Base-by-base conservation (phyloP, 2,113 vertebrate species). In the Noturus placidus region DNA sequence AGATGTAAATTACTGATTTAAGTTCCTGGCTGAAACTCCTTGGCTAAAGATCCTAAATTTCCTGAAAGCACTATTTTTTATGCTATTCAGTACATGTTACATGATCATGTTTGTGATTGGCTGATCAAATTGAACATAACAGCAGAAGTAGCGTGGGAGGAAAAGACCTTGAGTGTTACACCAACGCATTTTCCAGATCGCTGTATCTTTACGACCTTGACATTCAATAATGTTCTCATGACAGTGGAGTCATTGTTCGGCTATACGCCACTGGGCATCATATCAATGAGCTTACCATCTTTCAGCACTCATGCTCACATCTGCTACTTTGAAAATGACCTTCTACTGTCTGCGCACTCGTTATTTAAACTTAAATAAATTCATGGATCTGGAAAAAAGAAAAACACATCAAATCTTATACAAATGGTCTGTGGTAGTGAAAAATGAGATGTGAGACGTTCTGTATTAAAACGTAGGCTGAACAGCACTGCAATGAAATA, bases 161-260 rank as follows among this genome's bases (percentile, higher is more conserved):
- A 88, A 86, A 89, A 0, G 86, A 89, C 93, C 93, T 93, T 92
- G 90, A 92, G 91, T 25, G 50, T 89, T 85, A 89, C 88, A 90
- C 82, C 90, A 89, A 91, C 91, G 83, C 92, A 84, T 94, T 93
- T 94, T 94, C 93, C 92, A 93, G 91, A 92, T 86, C 90, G 63
- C 38, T 72, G n/a, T 78, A 83, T 93, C 77, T 94, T 92, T 93
- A 91, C 91, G 90, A 92, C 94, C 93, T 94, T 94, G 93, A 94
- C 92, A 93, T 94, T 93, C 77, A 93, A 82, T 90, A 91, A 91
- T 92, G 90, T 93, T 90, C 91, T 92, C 90, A 90, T 92, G 92
- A 92, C 92, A 92, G 92, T 87, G 89, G 89, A 84, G 92, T 91
- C 88, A 91, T 89, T 89, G 92, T 94, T 93, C 92, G 90, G 90